Conservation (phyloP, 2,797 vertebrate genomes). For the Enteromius unitaeniatus region DNA sequence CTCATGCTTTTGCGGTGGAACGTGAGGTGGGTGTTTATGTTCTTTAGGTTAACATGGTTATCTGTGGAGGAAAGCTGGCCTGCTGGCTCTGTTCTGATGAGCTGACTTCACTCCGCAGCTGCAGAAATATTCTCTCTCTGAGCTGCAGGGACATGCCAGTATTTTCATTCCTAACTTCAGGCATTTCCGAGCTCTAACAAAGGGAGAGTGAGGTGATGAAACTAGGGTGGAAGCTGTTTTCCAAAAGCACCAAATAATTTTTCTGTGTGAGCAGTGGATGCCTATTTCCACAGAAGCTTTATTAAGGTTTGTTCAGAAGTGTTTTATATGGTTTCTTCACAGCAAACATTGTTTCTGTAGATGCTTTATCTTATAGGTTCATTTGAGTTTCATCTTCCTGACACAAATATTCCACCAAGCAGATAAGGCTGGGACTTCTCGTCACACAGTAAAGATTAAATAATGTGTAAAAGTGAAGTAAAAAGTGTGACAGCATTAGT, state of each 20-base stretch:
- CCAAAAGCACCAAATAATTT: conserved; percentile 69
- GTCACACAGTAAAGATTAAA: background rate
- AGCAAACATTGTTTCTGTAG: conserved; percentile 18
- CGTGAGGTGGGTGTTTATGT: conserved; percentile 74
- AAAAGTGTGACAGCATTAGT: background rate
- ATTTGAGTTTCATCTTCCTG: background rate
- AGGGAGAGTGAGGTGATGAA: conserved; percentile 77
- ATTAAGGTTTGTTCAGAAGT: conserved; percentile 1
- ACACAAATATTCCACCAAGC: background rate
- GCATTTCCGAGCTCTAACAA: conserved; percentile 84
- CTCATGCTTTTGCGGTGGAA: conserved; percentile 66
- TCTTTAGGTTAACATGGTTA: conserved; percentile 78
- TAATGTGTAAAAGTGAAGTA: background rate
- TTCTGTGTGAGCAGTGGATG: conserved; percentile 60
- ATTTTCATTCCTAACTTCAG: conserved; percentile 84
- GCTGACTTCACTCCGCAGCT: conserved; percentile 45
- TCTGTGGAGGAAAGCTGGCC: conserved; percentile 73
- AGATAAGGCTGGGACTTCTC: no score
- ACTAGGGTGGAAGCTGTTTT: conserved; percentile 79
- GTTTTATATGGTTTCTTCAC: conserved; percentile 46
- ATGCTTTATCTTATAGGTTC: background rate
- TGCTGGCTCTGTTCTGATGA: conserved; percentile 60
- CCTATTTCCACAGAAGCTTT: conserved; percentile 63
- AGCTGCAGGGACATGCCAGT: conserved; percentile 83
- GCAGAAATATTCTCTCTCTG: conserved; percentile 64